These are phyloP conservation scores for Tragopan temminckii DNA, from an alignment of 2,797 vertebrate species.

Conservation along the genomic window DNA sequence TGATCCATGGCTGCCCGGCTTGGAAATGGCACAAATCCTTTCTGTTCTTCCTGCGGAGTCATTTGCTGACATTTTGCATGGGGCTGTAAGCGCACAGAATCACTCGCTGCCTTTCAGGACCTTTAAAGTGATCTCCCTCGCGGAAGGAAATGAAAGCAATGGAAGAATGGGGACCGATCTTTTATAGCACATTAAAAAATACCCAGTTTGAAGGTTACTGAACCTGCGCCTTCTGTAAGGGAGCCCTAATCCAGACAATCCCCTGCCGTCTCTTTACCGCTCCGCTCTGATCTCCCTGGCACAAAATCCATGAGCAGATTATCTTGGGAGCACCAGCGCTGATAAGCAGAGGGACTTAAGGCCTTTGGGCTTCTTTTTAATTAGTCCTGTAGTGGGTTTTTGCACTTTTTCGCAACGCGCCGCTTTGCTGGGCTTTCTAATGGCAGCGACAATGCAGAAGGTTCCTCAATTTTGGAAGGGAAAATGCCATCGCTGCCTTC, in stretches of 20 bases:
- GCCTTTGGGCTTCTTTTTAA: constrained; percentile 68
- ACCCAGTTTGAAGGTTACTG: constrained; percentile 62
- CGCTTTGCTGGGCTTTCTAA: not conserved
- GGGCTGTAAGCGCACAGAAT: constrained; percentile 48
- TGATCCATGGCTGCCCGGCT: not conserved
- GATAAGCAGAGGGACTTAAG: constrained; percentile 64
- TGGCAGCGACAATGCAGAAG: fast-evolving
- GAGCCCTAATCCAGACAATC: constrained; percentile 72
- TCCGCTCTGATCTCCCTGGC: constrained; percentile 63
- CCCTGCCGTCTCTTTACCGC: constrained; percentile 60
- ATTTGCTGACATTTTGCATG: constrained; percentile 38
- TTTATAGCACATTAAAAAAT: constrained; percentile 47
- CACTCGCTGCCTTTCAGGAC: constrained; percentile 43
- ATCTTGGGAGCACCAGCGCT: constrained; percentile 60
- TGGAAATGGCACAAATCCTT: constrained; percentile 11
- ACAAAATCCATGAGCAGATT: constrained; percentile 72
- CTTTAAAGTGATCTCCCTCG: constrained; percentile 58
- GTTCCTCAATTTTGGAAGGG: not conserved
- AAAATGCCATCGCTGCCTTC: not conserved
- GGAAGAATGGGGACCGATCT: constrained; percentile 42
- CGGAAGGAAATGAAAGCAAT: constrained; percentile 54
- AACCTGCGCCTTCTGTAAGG: constrained; percentile 68
- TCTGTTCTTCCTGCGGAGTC: constrained; percentile 28
- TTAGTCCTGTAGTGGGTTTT: constrained; percentile 48
- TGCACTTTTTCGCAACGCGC: not conserved